phyloP scores from a whole-genome alignment of 2,888 invertebrate genomes.

The Acrobasis repandana region DNA sequence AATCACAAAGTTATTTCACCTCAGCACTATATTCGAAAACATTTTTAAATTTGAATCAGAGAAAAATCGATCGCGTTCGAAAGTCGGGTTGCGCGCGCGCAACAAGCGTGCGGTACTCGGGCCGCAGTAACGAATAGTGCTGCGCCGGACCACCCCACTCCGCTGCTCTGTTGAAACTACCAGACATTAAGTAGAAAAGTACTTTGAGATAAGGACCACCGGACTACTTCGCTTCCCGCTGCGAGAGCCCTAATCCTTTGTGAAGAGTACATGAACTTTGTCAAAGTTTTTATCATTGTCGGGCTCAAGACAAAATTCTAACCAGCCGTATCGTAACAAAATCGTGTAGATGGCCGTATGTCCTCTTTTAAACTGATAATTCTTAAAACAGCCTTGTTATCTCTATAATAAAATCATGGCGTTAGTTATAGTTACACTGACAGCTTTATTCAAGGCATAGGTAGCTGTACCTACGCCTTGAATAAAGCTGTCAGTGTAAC shows the following conservation, averaged over 20 bases:
- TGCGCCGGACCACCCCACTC: slow-evolving; percentile 62
- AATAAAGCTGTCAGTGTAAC: too few relatives aligned
- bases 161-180: slow-evolving; percentile 54
- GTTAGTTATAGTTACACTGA: too few relatives aligned
- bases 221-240: slow-evolving; percentile 69
- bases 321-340: too few relatives aligned
- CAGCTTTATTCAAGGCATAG: too few relatives aligned
- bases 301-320: slow-evolving; percentile 42
- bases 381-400: too few relatives aligned
- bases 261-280: slow-evolving; percentile 58
- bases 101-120: slow-evolving; percentile 54
- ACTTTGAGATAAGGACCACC: slow-evolving; percentile 67
- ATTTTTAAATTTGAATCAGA: slow-evolving; percentile 56
- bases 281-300: slow-evolving; percentile 53
- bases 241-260: slow-evolving; percentile 68
- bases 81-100: slow-evolving; percentile 64
- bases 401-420: too few relatives aligned
- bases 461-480: too few relatives aligned
- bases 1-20: slow-evolving; percentile 60
- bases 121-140: slow-evolving; percentile 60
- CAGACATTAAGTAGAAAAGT: slow-evolving; percentile 4
- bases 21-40: slow-evolving; percentile 66
- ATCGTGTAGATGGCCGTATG: too few relatives aligned
- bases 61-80: slow-evolving; percentile 46
- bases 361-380: too few relatives aligned